Percentiles rank a stretch among this genome's conserved stretches.
Evolutionary conservation across 1,140 invertebrate genomes (phyloP).

Genomic region (Antheraea mylitta): DNA sequence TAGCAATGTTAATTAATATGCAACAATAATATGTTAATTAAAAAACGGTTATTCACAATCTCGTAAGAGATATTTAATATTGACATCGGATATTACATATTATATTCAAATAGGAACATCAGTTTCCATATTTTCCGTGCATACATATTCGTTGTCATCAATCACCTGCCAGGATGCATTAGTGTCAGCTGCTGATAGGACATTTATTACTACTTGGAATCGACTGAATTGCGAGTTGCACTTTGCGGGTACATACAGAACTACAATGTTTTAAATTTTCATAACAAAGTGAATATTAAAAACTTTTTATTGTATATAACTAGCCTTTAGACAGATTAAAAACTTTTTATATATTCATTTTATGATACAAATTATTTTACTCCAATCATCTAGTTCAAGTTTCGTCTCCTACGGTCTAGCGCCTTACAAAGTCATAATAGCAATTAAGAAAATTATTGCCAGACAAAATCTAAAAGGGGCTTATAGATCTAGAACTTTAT

Average conservation of each 20-base stretch:
- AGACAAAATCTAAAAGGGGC: not conserved
- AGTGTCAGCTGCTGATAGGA: constrained; percentile 20
- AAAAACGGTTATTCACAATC: not conserved
- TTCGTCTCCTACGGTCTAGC: not conserved
- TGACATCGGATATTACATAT: not conserved
- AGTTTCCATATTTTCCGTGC: not conserved
- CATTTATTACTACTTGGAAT: constrained; percentile 24
- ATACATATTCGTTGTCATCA: constrained; percentile 1
- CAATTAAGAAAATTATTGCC: constrained; percentile 7
- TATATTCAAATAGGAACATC: not conserved
- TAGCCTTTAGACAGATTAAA: not conserved
- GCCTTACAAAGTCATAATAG: not conserved
- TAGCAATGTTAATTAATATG: too few relatives aligned
- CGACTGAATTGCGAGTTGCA: constrained; percentile 10
- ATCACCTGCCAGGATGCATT: constrained; percentile 15
- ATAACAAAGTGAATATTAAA: not conserved
- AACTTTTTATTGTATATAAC: not conserved
- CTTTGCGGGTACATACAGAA: not conserved
- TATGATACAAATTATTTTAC: not conserved
- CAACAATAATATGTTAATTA: not conserved
- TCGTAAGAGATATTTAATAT: not conserved
- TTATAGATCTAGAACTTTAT: not conserved
- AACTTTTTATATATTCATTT: too few relatives aligned
- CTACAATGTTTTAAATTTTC: not conserved
- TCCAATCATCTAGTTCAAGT: not conserved